Conservation (phyloP, 2,113 vertebrate genomes). For the Notothenia rossii region DNA sequence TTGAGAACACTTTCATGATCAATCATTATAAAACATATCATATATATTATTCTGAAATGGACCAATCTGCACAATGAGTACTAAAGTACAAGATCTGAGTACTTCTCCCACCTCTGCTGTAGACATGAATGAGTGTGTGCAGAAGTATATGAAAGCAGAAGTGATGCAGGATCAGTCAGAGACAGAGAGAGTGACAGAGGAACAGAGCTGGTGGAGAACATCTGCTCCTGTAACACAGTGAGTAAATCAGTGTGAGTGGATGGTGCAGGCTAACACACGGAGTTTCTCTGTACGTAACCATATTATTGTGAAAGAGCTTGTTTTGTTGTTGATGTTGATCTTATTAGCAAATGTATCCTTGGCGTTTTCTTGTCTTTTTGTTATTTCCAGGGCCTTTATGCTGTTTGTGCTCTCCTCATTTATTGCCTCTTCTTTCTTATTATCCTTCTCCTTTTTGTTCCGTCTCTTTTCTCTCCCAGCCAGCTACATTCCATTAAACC, state of each 20-base stretch:
- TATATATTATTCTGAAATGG: too few relatives aligned
- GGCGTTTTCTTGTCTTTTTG: slow-evolving; percentile 35
- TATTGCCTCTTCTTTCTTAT: slow-evolving; percentile 26
- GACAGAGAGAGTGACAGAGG: neutral
- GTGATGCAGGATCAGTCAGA: neutral
- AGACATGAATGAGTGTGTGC: too few relatives aligned
- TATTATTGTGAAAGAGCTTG: slow-evolving; percentile 33
- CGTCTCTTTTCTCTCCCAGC: slow-evolving; percentile 21
- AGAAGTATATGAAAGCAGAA: neutral
- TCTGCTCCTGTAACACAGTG: neutral
- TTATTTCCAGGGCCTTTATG: slow-evolving; percentile 19
- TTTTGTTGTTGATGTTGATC: slow-evolving; percentile 37
- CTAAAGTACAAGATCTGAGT: too few relatives aligned
- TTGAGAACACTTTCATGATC: too few relatives aligned
- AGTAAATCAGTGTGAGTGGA: slow-evolving; percentile 40
- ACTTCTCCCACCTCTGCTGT: too few relatives aligned
- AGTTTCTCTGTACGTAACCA: slow-evolving; percentile 29
- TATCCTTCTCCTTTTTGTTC: neutral
- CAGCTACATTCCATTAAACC: slow-evolving; percentile 78
- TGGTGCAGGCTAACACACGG: slow-evolving; percentile 38
- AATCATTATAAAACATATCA: too few relatives aligned
- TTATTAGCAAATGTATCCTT: slow-evolving; percentile 45
- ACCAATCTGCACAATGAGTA: too few relatives aligned
- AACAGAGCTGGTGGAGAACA: neutral
- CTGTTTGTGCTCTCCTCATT: slow-evolving; percentile 32